Conservation (phyloP, 2,113 vertebrate species). For the Nannospalax galili region DNA sequence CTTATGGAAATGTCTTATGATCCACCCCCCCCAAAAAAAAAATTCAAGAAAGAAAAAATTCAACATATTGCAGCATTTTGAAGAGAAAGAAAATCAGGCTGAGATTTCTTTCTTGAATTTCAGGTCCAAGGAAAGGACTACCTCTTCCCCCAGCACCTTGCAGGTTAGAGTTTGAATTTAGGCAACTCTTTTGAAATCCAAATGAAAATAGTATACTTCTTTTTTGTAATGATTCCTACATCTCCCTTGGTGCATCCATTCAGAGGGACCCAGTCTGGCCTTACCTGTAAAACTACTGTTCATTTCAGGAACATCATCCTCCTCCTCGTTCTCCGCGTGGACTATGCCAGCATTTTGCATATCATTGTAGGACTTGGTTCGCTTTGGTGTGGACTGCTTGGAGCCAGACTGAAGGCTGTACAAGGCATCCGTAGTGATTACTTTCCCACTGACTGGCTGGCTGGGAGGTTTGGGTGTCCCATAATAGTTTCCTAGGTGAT, state of each 20-base stretch:
- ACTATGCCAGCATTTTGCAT: conserved; percentile 99
- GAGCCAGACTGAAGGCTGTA: conserved; percentile 94
- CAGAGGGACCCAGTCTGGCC: rapidly evolving
- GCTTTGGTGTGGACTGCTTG: conserved; percentile 94
- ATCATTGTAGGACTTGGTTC: conserved; percentile 99
- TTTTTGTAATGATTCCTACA: background rate
- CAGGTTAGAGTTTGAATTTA: background rate
- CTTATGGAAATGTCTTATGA: background rate
- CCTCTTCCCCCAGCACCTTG: background rate
- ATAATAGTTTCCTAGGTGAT: conserved; percentile 99
- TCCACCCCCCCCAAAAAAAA: background rate
- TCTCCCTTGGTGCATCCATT: rapidly evolving
- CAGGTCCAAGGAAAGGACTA: background rate
- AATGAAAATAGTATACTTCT: background rate
- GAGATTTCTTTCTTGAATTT: too few species aligned
- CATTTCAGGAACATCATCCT: conserved; percentile 98
- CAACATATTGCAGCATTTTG: background rate
- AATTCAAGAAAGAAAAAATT: background rate
- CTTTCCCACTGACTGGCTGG: conserved; percentile 97
- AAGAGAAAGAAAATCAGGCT: background rate
- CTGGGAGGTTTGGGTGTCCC: conserved; percentile 99
- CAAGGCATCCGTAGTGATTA: conserved; percentile 97
- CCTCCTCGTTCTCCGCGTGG: conserved; percentile 93
- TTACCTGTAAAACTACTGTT: conserved; percentile 99
- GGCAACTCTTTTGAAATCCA: background rate